Evolutionary conservation across 2,113 vertebrate genomes (phyloP).

Genomic region (Heterocephalus glaber): DNA sequence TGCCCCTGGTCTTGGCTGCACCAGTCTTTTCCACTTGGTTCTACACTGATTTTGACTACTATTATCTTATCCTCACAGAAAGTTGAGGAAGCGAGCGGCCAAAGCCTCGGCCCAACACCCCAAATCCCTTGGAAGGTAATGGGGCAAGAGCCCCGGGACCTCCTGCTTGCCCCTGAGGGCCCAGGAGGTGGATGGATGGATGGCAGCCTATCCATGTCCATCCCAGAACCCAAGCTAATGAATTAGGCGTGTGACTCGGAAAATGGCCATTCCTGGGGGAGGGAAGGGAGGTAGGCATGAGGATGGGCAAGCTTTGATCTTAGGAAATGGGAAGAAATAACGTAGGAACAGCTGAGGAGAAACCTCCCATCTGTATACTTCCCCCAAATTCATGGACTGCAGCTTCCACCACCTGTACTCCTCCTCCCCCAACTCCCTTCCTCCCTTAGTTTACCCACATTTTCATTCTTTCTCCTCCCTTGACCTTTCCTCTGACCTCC

Average conservation of each 20-base stretch:
- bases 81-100: conserved; percentile 77
- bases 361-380: neutral
- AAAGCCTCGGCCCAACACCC: conserved; percentile 73
- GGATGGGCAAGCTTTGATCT: neutral
- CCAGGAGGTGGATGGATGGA: conserved; percentile 82
- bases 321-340: neutral
- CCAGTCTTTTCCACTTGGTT: conserved; percentile 17
- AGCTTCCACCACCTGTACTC: neutral
- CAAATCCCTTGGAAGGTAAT: conserved; percentile 84
- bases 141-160: conserved; percentile 78
- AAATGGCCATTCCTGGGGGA: neutral
- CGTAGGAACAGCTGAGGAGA: neutral
- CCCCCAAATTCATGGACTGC: neutral
- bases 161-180: conserved; percentile 61
- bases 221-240: conserved; percentile 66
- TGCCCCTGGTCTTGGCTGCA: neutral
- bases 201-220: conserved; percentile 73
- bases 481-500: neutral
- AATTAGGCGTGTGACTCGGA: conserved; percentile 7
- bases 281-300: conserved; percentile 9
- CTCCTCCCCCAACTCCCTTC: neutral
- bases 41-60: conserved; percentile 61
- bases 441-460: neutral
- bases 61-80: conserved; percentile 87
- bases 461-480: neutral